These are phyloP conservation scores for Botia kubotai DNA, from an alignment of 2,797 vertebrate genomes.

Conservation along the genomic window DNA sequence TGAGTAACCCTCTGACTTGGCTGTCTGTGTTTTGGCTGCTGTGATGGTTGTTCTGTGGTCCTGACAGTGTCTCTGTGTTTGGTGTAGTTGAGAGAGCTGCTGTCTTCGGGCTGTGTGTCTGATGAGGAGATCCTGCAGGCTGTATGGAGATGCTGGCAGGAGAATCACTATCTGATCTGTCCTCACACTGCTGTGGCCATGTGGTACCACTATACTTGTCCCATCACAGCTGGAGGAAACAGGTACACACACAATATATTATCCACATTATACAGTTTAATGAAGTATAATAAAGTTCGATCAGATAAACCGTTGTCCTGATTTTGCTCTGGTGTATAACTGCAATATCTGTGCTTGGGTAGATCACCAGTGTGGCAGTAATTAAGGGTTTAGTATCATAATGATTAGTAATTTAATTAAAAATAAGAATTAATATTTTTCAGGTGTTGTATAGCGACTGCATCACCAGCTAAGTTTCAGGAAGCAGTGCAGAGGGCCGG, in stretches of 20 bases:
- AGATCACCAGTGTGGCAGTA: no score
- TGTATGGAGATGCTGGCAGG: constrained; percentile 88
- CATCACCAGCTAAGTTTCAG: constrained; percentile 89
- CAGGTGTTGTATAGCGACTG: constrained; percentile 88
- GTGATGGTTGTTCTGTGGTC: no score
- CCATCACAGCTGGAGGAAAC: constrained; percentile 56
- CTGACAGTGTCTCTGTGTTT: background rate
- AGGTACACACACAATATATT: constrained; percentile 64
- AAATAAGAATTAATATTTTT: constrained; percentile 8
- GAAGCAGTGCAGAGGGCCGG: constrained; percentile 78
- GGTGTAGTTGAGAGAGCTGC: constrained; percentile 74
- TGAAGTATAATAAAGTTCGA: no score
- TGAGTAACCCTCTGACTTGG: no score
- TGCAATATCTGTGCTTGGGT: no score
- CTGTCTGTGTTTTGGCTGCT: constrained; percentile 16
- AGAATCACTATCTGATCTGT: constrained; percentile 88
- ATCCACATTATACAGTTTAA: no score
- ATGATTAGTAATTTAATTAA: background rate
- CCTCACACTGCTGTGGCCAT: constrained; percentile 90
- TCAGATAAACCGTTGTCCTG: no score
- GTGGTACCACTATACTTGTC: constrained; percentile 86
- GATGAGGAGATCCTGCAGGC: constrained; percentile 83
- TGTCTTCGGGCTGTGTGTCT: constrained; percentile 75
- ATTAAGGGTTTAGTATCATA: no score
- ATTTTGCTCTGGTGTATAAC: no score